Evolutionary conservation across 2,797 vertebrate genomes (phyloP).

Genomic region (Alca torda): DNA sequence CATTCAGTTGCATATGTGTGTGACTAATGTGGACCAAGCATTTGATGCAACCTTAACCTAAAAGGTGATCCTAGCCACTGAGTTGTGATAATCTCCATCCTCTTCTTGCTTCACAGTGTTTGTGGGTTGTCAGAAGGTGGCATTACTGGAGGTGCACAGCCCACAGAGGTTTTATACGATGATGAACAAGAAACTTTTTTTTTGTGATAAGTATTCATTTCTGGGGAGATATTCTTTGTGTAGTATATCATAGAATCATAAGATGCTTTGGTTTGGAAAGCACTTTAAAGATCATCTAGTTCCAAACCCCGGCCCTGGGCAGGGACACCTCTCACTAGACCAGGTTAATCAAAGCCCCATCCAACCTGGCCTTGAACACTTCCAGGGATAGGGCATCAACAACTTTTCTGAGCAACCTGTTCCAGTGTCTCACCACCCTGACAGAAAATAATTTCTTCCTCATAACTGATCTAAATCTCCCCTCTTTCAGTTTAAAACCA

Average conservation of each 20-base stretch:
- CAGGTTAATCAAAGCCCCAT: background rate
- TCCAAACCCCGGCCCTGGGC: background rate
- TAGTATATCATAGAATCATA: background rate
- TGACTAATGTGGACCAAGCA: background rate
- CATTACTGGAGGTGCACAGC: background rate
- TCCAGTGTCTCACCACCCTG: background rate
- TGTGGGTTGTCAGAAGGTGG: background rate
- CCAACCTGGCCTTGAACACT: background rate
- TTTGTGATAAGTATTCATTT: background rate
- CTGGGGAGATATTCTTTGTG: background rate
- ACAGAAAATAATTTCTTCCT: background rate
- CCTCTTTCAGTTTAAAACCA: background rate
- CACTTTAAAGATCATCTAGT: background rate
- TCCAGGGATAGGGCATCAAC: background rate
- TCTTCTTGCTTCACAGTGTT: background rate
- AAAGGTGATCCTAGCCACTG: background rate
- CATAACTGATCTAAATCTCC: background rate
- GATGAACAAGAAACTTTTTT: background rate
- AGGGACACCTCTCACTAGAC: background rate
- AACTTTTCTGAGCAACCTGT: background rate
- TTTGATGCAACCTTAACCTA: background rate
- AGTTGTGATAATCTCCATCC: background rate
- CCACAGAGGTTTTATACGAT: background rate
- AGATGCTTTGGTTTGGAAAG: background rate
- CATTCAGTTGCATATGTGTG: background rate